phyloP scores from a whole-genome alignment of 2,888 invertebrate species.

The Ormyrus labotus region DNA sequence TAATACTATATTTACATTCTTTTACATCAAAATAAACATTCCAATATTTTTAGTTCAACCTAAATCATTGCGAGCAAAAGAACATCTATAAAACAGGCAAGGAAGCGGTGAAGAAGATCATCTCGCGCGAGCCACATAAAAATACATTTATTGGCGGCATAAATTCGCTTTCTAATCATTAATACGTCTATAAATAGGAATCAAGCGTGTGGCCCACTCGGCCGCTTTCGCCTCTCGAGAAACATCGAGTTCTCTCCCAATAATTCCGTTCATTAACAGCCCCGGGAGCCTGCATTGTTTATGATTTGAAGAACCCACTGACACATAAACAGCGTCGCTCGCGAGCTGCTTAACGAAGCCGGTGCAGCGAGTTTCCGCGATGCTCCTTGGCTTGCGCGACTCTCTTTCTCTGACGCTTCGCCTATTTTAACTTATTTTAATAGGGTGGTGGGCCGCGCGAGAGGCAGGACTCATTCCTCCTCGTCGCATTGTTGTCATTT shows the following conservation, averaged over 20 bases:
- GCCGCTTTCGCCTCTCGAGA: too few relatives aligned
- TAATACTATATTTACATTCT: too few relatives aligned
- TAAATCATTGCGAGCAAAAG: too few relatives aligned
- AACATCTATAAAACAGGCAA: too few relatives aligned
- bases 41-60: too few relatives aligned
- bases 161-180: too few relatives aligned
- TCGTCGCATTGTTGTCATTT: not conserved
- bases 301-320: conserved; percentile 29
- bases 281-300: conserved; percentile 25
- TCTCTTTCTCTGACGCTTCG: conserved; percentile 24
- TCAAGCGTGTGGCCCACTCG: too few relatives aligned
- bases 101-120: too few relatives aligned
- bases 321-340: conserved; percentile 22
- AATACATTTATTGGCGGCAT: too few relatives aligned
- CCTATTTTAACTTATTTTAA: conserved; percentile 42
- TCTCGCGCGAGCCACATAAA: too few relatives aligned
- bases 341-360: not conserved
- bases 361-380: conserved; percentile 32
- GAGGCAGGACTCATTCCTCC: not conserved
- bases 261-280: conserved; percentile 5
- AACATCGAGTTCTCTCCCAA: not conserved
- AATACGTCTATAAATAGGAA: too few relatives aligned
- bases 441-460: not conserved
- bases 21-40: too few relatives aligned
- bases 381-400: not conserved